Conservation (phyloP, 2,113 vertebrate species). For the Columba livia region DNA sequence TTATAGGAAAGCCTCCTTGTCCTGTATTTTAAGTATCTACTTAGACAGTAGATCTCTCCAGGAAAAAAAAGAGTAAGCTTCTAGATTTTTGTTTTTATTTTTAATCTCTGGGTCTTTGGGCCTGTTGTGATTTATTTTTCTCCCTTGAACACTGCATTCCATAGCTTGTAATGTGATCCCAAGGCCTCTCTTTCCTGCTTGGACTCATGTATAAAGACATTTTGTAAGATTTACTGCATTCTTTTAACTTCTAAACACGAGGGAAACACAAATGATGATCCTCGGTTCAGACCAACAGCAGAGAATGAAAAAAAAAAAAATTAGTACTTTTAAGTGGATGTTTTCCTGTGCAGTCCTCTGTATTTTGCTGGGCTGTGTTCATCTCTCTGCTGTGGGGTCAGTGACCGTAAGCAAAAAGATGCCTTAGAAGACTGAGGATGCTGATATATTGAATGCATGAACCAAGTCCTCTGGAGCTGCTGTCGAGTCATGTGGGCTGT, state of each 20-base stretch:
- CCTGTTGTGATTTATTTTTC: conserved; percentile 34
- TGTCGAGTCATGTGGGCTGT: neutral
- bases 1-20: neutral
- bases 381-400: neutral
- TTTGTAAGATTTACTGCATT: conserved; percentile 55
- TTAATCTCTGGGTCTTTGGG: neutral
- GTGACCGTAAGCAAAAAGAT: neutral
- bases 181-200: conserved; percentile 34
- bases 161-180: conserved; percentile 44
- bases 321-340: neutral
- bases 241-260: conserved; percentile 11
- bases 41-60: neutral
- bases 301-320: neutral
- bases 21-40: neutral
- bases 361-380: neutral
- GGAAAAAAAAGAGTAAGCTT: neutral
- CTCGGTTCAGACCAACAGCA: conserved; percentile 47
- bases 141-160: conserved; percentile 40
- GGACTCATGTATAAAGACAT: conserved; percentile 42
- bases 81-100: neutral
- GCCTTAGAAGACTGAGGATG: neutral
- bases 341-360: neutral
- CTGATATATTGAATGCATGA: fast-evolving
- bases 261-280: conserved; percentile 13
- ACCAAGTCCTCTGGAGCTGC: neutral